Base-by-base conservation (phyloP, 2,888 invertebrate genomes). In the Adelphocoris suturalis region DNA sequence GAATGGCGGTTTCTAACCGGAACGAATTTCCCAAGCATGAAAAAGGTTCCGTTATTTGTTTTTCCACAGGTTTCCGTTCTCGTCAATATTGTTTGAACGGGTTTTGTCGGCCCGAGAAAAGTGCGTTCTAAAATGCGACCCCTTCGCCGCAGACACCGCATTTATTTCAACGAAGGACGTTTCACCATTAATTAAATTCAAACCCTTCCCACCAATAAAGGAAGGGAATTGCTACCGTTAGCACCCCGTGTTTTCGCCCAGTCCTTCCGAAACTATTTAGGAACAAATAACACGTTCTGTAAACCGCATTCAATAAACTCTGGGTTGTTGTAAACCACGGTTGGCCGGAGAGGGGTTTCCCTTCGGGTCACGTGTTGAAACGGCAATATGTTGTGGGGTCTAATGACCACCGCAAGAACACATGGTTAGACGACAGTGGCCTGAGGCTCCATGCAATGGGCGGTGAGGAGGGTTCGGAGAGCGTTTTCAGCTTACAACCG, bases 151-250 rank as follows among this genome's bases (percentile, higher is more conserved):
- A 68, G 68, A 23, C 61, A n/a, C 61, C n/a, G 81, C 82, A 27
- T 82, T 82, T 47, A 82, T 82, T 82, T 82, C 47, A 52, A 52
- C 82, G 52, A 37, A 37, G 37, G 52, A 52, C 82, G 82, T 82
- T 82, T 52, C 82, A 27, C 82, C 82, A 48, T 82, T 82, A 82
- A 82, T 82, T 82, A 82, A 82, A 82, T 55, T 82, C 82, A 52
- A 82, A 82, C 52, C 82, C 82, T 19, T 37, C 52, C 82, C 68
- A 23, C 68, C 82, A 82, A 82, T 82, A 82, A 82, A 82, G 52
- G 82, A 61, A 48, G 47, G 23, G 82, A 14, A 52, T 52, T 48
- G 27, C 82, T 14, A 48, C 52, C 82, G 48, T 82, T 82, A 23
- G 68, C 68, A 23, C 68, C 16, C 23, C 27, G 68, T 23, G 68